Evolutionary conservation across 2,888 invertebrate species (phyloP), one percentile per base, ranked within the genome.

Genomic region (Rhagophthalmus giganteus): DNA sequence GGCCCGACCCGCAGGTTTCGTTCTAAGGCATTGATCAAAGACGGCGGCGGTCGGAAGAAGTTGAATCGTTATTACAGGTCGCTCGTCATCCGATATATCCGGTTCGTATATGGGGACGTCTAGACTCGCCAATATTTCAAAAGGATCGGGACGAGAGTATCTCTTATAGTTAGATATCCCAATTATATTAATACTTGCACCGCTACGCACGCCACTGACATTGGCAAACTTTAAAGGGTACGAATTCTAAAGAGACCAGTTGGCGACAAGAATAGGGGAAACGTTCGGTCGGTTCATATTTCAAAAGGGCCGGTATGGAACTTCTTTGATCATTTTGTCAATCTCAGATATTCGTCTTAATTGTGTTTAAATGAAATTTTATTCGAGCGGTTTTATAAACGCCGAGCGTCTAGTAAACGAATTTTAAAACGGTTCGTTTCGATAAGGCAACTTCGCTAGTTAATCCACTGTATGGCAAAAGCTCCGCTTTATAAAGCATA

Each of bases 61-160:
- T 50, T 59, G 57, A 59, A 58, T 59, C 57, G 57, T 59, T 59
- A 59, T 58, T 58, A 46, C 55, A 53, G 47, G 46, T 40, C 57
- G 50, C 48, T 47, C 56, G 57, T 56, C 55, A 59, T 59, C 47
- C 52, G 57, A 57, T 57, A 59, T 59, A 57, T 59, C 59, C 59
- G 57, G 59, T 51, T 26, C 44, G 44, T 38, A 31, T 41, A 30
- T 51, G 37, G 28, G 33, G 27, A 42, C 25, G 46, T 54, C 54
- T 49, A 54, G 54, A 54, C 48, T 47, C 25, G 13, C 3, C 20
- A 40, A 25, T 14, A 41, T 38, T 15, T 38, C 38, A 32, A 51
- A 44, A 33, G 44, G 44, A 41, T 48, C 41, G 35, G n/a, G 32
- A 40, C 8, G 30, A 9, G 48, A 20, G 10, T 24, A 15, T 26